Conservation (phyloP, 2,797 vertebrate species). For the Acanthurus lineatus region DNA sequence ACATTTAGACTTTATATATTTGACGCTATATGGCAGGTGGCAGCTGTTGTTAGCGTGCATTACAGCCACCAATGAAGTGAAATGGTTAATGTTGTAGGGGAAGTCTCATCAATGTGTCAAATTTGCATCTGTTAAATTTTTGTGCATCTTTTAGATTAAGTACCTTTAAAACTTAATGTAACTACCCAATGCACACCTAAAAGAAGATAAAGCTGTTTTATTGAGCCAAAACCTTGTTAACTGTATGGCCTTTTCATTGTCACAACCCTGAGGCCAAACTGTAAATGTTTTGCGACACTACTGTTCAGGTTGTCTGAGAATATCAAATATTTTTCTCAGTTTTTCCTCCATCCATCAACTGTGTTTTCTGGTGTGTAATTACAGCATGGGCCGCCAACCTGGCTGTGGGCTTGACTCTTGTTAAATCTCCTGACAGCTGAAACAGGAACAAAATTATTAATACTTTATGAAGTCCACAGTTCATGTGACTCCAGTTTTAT, state of each 20-base stretch:
- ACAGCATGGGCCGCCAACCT: not conserved
- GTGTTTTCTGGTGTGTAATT: not conserved
- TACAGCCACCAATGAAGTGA: no score
- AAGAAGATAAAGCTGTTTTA: not conserved
- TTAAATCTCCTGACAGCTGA: constrained; percentile 1
- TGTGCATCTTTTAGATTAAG: no score
- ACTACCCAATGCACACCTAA: not conserved
- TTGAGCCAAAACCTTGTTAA: not conserved
- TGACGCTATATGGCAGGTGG: no score
- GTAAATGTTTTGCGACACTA: not conserved
- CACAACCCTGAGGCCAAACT: not conserved
- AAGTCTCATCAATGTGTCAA: no score
- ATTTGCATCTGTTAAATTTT: no score
- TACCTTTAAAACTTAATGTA: not conserved
- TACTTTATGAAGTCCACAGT: not conserved
- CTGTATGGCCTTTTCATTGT: not conserved
- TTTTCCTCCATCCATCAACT: not conserved
- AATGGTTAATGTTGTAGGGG: no score
- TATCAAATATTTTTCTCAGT: not conserved
- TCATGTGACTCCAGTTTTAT: not conserved
- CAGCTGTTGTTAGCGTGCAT: no score
- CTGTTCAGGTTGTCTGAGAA: not conserved
- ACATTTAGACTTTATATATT: no score
- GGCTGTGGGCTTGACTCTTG: not conserved
- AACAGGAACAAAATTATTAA: not conserved